Base-by-base conservation (phyloP, 2,888 invertebrate species). In the Chymomyza procnemis region DNA sequence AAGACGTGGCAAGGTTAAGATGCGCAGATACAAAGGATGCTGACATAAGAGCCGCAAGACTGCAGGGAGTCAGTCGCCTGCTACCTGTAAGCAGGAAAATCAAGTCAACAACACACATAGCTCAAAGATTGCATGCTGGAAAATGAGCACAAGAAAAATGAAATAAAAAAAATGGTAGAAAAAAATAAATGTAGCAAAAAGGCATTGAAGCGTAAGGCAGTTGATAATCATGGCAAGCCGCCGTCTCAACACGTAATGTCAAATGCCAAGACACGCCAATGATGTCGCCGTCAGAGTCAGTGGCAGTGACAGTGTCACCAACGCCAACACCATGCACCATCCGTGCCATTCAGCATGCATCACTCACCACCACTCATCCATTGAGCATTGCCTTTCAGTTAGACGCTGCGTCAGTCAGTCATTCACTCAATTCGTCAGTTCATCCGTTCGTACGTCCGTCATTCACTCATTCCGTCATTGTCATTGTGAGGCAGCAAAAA, bases 181-280 rank as follows among this genome's bases (percentile, higher is more conserved):
- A 58, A 14, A n/a, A 58, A 58, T 41, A 22, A 34, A 56, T 30
- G 73, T 67, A 67, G 70, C 67, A 67, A 66, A 75, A 61, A 80
- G 80, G 85, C 83, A 87, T 84, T 84, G 80, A 87, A 80, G 83
- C 87, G 83, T 82, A 82, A 84, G 80, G 71, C 83, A 71, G 83
- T 41, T 78, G 85, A 83, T 83, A 83, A 83, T 87, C 83, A 87
- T 73, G 72, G 75, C 78, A 73, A 86, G 77, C 74, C 87, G 79
- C 80, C 78, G 79, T 75, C 82, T 79, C 85, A 82, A 87, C 83
- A 80, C 80, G 80, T 85, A 85, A 80, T 71, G 87, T 85, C 79
- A 83, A 85, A 87, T 80, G 85, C 83, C 80, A 71, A 60, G 79
- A 79, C 84, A 76, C 68, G 56, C 26, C 54, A 62, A 54, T 54